Conservation (phyloP, 2,113 vertebrate genomes). For the Cacatua alba region DNA sequence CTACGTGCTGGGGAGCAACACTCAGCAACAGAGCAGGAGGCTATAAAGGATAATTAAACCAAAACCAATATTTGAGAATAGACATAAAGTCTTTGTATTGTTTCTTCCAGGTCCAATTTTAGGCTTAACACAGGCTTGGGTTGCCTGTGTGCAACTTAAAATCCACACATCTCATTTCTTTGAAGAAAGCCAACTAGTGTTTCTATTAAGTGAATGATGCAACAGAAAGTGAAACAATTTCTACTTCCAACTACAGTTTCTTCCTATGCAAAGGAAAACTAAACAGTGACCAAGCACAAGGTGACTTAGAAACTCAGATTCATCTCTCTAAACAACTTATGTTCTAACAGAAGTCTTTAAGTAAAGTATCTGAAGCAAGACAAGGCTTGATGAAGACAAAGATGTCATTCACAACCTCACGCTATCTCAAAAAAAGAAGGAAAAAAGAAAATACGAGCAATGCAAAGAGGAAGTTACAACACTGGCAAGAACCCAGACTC, state of each 20-base stretch:
- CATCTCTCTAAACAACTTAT: not conserved
- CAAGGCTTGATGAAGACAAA: not conserved
- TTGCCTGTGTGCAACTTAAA: not conserved
- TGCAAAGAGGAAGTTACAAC: not conserved
- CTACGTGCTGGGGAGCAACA: accelerated
- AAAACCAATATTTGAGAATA: not conserved
- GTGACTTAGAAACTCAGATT: not conserved
- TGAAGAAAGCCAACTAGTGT: not conserved
- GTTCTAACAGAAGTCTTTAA: not conserved
- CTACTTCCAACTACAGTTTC: not conserved
- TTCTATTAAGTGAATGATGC: not conserved
- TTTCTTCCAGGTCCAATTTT: not conserved
- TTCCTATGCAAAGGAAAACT: not conserved
- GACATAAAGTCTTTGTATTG: not conserved
- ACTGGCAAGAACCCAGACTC: not conserved
- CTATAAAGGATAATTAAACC: not conserved
- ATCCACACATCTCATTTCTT: not conserved
- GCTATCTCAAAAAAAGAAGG: no score
- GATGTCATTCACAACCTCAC: not conserved
- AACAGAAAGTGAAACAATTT: not conserved
- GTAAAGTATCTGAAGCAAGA: not conserved
- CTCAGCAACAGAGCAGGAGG: not conserved
- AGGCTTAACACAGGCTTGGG: not conserved
- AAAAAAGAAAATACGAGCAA: not conserved
- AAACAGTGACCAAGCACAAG: not conserved